Evolutionary conservation across 2,113 vertebrate species (phyloP).

Genomic region (Hippocampus guttulatus): DNA sequence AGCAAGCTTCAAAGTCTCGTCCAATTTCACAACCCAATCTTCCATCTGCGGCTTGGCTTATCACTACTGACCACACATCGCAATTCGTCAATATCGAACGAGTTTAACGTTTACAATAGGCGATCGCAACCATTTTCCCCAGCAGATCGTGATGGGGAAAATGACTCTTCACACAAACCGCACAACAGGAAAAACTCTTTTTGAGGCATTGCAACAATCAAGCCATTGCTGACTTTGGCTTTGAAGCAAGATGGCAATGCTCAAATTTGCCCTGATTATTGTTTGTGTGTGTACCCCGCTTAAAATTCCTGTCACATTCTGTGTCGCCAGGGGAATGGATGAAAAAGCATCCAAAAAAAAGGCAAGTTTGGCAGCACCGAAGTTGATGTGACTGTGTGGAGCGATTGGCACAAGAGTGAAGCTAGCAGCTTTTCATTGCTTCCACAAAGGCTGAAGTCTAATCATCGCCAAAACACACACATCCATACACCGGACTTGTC

Average conservation of each 20-base stretch:
- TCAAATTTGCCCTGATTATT: background rate
- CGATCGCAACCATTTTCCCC: too few relatives aligned
- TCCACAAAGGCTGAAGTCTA: constrained; percentile 17
- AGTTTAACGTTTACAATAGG: background rate
- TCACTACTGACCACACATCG: background rate
- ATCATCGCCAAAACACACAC: background rate
- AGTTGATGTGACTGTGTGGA: constrained; percentile 32
- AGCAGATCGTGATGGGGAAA: too few relatives aligned
- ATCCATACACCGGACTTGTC: constrained; percentile 15
- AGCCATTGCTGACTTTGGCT: background rate
- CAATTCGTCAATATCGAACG: background rate
- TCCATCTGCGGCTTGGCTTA: background rate
- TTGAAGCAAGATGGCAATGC: background rate
- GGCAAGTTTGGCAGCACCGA: constrained; percentile 37
- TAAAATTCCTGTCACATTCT: constrained; percentile 54
- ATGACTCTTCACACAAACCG: background rate
- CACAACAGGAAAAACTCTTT: background rate
- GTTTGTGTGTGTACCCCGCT: background rate
- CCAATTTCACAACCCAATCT: too few relatives aligned
- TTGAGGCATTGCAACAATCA: background rate
- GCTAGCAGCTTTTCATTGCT: constrained; percentile 35
- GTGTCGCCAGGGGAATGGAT: constrained; percentile 44
- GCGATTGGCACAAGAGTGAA: constrained; percentile 29
- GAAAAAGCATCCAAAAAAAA: constrained; percentile 44
- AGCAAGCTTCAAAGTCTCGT: background rate